These are phyloP conservation scores for Trachelus iudaicus DNA, from an alignment of 2,888 invertebrate species.

Conservation along the genomic window DNA sequence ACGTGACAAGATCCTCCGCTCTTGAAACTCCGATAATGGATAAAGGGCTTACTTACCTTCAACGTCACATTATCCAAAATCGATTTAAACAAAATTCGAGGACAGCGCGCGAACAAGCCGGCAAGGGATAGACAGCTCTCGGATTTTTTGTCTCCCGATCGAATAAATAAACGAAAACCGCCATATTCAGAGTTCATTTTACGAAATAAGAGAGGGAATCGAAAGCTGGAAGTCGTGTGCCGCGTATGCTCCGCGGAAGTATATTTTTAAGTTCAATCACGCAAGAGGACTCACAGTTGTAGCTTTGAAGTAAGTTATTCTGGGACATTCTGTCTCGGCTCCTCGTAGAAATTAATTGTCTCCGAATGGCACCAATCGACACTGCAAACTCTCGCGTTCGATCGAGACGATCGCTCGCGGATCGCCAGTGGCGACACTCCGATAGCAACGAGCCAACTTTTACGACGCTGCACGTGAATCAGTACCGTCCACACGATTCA, in stretches of 20 bases:
- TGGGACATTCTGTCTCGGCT: slow-evolving; percentile 41
- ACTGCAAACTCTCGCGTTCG: slow-evolving; percentile 7
- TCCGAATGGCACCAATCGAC: slow-evolving; percentile 27
- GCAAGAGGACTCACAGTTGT: slow-evolving; percentile 48
- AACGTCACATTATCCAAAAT: too few relatives aligned
- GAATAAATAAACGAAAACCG: slow-evolving; percentile 61
- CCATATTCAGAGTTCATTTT: slow-evolving; percentile 59
- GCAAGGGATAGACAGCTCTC: slow-evolving; percentile 39
- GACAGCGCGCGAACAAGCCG: slow-evolving; percentile 30
- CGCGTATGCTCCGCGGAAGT: background rate
- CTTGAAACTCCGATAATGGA: too few relatives aligned
- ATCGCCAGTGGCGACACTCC: background rate
- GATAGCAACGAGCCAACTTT: background rate
- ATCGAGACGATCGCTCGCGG: background rate
- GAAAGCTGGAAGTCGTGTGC: background rate
- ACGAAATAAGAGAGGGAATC: slow-evolving; percentile 23
- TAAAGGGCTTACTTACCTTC: too few relatives aligned
- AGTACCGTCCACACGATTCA: background rate
- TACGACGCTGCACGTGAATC: background rate
- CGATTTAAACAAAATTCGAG: too few relatives aligned
- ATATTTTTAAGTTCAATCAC: background rate
- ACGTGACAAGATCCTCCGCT: too few relatives aligned
- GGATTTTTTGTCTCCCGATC: slow-evolving; percentile 40
- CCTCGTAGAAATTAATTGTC: slow-evolving; percentile 14
- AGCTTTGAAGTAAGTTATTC: slow-evolving; percentile 48